These are phyloP conservation scores for Gambusia yucatana DNA, from an alignment of 2,797 vertebrate species.

Conservation along the genomic window DNA sequence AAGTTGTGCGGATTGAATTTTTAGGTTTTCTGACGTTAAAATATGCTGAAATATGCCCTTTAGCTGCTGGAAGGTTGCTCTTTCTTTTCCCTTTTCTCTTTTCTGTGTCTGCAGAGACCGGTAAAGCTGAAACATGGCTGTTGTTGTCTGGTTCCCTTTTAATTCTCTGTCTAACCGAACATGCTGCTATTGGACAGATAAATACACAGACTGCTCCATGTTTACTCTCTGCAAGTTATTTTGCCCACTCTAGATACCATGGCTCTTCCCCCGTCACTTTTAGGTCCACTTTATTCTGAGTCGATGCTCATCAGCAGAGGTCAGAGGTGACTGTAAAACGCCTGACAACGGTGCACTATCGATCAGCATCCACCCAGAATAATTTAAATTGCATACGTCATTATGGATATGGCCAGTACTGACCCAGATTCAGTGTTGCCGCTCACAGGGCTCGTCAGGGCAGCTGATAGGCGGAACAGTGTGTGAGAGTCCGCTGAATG, in stretches of 20 bases:
- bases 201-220: slow-evolving; percentile 38
- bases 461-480: slow-evolving; percentile 27
- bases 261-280: slow-evolving; percentile 43
- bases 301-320: slow-evolving; percentile 72
- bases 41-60: slow-evolving; percentile 3
- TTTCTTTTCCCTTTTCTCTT: background rate
- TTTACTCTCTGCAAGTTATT: slow-evolving; percentile 56
- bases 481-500: slow-evolving; percentile 49
- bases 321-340: slow-evolving; percentile 65
- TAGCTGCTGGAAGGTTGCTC: background rate
- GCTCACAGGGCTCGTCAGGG: slow-evolving; percentile 46
- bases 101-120: slow-evolving; percentile 25
- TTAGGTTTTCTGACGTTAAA: background rate
- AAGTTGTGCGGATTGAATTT: background rate
- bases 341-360: slow-evolving; percentile 66
- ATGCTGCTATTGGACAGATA: slow-evolving; percentile 41
- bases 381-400: slow-evolving; percentile 71
- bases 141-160: slow-evolving; percentile 15
- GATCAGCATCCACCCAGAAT: slow-evolving; percentile 66
- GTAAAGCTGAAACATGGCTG: slow-evolving; percentile 23
- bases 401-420: slow-evolving; percentile 67
- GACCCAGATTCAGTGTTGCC: slow-evolving; percentile 48
- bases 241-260: slow-evolving; percentile 35
- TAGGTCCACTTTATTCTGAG: slow-evolving; percentile 63
- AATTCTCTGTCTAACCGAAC: slow-evolving; percentile 32